These are phyloP conservation scores for Alca torda DNA, from an alignment of 2,797 vertebrate species.

Conservation along the genomic window DNA sequence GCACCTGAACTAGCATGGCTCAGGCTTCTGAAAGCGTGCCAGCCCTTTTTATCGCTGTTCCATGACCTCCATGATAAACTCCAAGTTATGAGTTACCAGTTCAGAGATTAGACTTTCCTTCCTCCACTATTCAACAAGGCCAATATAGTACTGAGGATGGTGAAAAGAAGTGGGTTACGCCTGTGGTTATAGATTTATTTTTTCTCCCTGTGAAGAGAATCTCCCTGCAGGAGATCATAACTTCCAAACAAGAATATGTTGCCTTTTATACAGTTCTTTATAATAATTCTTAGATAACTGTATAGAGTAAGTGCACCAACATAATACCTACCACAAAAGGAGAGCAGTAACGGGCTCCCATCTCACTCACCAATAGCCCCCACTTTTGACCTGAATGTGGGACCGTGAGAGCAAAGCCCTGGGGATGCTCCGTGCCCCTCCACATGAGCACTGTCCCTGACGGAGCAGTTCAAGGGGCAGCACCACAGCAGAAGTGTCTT, in stretches of 20 bases:
- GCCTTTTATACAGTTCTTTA: background rate
- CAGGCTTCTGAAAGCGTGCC: background rate
- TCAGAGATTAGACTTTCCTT: background rate
- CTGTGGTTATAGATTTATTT: background rate
- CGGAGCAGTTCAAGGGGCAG: background rate
- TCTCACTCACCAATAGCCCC: background rate
- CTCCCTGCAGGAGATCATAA: background rate
- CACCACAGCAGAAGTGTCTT: background rate
- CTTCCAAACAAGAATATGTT: background rate
- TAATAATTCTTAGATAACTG: background rate
- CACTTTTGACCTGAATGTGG: background rate
- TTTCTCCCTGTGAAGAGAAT: background rate
- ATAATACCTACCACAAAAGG: background rate
- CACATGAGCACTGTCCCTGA: background rate
- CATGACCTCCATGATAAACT: background rate
- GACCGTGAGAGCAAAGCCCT: background rate
- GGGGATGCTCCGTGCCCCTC: background rate
- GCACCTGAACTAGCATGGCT: background rate
- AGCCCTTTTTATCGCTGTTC: background rate
- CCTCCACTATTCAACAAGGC: background rate
- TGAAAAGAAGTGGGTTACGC: background rate
- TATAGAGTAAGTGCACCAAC: background rate
- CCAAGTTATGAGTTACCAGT: background rate
- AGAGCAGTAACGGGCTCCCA: background rate
- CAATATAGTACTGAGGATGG: background rate